Evolutionary conservation across 2,888 invertebrate species (phyloP), one percentile per base, ranked within the genome.

Genomic region (Tachina fera): DNA sequence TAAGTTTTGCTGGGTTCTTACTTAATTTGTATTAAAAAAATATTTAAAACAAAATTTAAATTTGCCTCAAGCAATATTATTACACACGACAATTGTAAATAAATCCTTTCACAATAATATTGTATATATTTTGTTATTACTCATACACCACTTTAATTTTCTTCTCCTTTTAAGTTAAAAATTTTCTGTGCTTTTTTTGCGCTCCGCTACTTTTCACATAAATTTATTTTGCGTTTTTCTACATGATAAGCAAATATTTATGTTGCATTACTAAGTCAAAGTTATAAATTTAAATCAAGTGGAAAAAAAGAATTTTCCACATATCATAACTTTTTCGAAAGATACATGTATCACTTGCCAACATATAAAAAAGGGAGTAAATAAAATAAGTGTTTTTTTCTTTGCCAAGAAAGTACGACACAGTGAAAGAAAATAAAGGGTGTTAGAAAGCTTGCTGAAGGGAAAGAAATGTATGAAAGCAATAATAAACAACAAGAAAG

Each of bases 161-260:
- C 51, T 67, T 72, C 67, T 67, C 65, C 58, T 65, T 68, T 65
- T 14, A 14, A 13, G n/a, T 14, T 14, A 45, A 49, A 78, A 51
- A 13, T 31, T 16, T 47, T 56, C 13, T 45, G 41, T 16, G 49
- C 19, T 45, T 19, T 19, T 61, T 45, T 14, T 31, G n/a, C 9
- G 13, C 14, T 10, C 0, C 14, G n/a, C 0, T 14, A 53, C 47
- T 39, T 47, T 47, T 60, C 14, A n/a, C 51, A 51, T 10, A 47
- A 53, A 76, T 16, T 53, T 19, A 10, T 49, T 16, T 78, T 16
- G 16, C 43, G 31, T 72, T 72, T 82, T 63, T 72, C 76, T 76
- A 56, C 39, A 70, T 83, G 79, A 86, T 86, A 86, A 86, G 83
- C 79, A 86, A 86, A 86, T 83, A 86, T 86, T 86, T 86, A 83